Percentiles rank a stretch among this genome's conserved stretches.
Conservation (phyloP, 2,888 invertebrate genomes). For the Sericinus montela region DNA sequence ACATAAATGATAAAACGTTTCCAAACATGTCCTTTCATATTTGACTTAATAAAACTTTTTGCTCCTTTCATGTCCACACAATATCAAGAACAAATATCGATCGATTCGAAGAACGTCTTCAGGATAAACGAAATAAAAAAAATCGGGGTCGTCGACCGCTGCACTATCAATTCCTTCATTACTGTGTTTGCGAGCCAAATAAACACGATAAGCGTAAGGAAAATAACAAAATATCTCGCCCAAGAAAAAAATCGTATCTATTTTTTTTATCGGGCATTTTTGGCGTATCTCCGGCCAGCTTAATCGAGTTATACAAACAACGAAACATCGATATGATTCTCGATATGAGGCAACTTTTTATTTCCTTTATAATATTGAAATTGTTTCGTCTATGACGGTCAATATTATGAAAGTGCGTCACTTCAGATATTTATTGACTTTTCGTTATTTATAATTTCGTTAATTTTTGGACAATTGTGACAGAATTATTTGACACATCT, state of each 20-base stretch:
- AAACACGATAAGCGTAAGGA: slow-evolving; percentile 65
- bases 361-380: slow-evolving; percentile 43
- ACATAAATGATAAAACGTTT: not conserved
- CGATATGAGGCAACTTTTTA: slow-evolving; percentile 52
- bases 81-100: slow-evolving; percentile 15
- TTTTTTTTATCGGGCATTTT: slow-evolving; percentile 57
- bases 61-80: slow-evolving; percentile 9
- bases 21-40: not conserved
- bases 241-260: slow-evolving; percentile 45
- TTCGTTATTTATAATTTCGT: no score
- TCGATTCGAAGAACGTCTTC: slow-evolving; percentile 11
- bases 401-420: slow-evolving; percentile 6
- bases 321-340: slow-evolving; percentile 46
- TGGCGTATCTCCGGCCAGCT: slow-evolving; percentile 59
- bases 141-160: slow-evolving; percentile 42
- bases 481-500: no score
- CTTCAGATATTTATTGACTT: slow-evolving; percentile 2
- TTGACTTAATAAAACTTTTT: slow-evolving; percentile 6
- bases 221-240: slow-evolving; percentile 60
- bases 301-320: slow-evolving; percentile 69
- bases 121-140: slow-evolving; percentile 29
- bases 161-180: slow-evolving; percentile 67
- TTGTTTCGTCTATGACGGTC: slow-evolving; percentile 27
- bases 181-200: slow-evolving; percentile 57
- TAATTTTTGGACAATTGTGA: no score